phyloP scores from a whole-genome alignment of 1,140 invertebrate species.

The Campoletis sonorensis region DNA sequence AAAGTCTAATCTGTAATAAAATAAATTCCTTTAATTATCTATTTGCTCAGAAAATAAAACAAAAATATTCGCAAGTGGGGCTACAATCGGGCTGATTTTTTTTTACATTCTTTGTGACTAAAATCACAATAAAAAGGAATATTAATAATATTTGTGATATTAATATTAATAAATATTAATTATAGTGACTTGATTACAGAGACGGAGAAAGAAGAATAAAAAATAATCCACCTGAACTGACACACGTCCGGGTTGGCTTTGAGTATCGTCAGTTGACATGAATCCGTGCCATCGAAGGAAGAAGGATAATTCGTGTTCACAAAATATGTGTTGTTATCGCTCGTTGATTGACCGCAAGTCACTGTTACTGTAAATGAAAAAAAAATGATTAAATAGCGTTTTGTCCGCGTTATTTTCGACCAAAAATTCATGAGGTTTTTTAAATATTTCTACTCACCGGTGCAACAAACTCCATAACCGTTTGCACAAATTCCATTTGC shows the following conservation, averaged over 20 bases:
- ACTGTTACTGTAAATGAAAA: conserved; percentile 80
- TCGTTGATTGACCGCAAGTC: conserved; percentile 85
- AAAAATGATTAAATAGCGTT: not conserved
- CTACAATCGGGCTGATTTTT: no score
- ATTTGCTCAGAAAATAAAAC: not conserved
- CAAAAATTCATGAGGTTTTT: not conserved
- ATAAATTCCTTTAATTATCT: not conserved
- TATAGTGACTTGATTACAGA: no score
- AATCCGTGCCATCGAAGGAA: conserved; percentile 84
- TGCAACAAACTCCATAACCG: conserved; percentile 85
- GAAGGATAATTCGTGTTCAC: conserved; percentile 88
- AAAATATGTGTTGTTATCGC: conserved; percentile 90
- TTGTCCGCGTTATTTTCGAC: no score
- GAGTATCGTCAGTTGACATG: conserved; percentile 88
- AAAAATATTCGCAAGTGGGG: no score
- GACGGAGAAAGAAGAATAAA: not conserved
- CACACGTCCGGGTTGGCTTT: conserved; percentile 87
- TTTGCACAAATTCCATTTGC: conserved; percentile 86
- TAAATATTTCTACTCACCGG: conserved; percentile 78
- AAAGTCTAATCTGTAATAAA: conserved; percentile 83
- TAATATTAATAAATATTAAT: no score
- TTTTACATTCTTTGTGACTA: no score
- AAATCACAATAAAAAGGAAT: no score
- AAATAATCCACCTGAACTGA: conserved; percentile 83
- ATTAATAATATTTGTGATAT: no score